Conservation (phyloP, 2,113 vertebrate species). For the Dermatemys mawii region DNA sequence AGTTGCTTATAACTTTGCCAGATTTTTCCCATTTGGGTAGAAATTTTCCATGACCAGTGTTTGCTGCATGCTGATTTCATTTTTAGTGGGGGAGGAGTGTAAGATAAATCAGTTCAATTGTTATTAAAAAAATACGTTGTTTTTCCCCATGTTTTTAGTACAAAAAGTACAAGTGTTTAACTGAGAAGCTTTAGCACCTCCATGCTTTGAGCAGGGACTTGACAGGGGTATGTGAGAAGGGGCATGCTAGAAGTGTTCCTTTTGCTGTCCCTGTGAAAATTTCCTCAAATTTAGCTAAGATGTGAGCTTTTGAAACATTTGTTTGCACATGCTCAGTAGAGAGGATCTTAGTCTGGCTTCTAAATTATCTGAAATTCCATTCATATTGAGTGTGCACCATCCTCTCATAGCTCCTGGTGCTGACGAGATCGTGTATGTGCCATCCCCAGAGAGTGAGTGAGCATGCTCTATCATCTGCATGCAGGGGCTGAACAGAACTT, state of each 20-base stretch:
- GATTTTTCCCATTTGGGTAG: background rate
- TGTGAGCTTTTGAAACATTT: background rate
- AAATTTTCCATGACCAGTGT: background rate
- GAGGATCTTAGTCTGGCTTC: background rate
- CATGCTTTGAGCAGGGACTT: background rate
- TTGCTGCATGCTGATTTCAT: background rate
- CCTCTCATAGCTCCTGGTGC: background rate
- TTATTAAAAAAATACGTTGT: background rate
- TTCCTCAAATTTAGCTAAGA: background rate
- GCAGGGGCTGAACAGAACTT: background rate
- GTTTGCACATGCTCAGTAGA: background rate
- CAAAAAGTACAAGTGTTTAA: background rate
- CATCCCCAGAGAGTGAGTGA: background rate
- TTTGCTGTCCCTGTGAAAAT: background rate
- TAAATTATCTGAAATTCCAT: background rate
- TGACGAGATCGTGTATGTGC: background rate
- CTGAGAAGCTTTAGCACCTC: background rate
- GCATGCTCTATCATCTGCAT: background rate
- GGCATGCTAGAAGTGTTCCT: background rate
- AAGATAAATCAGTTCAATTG: background rate
- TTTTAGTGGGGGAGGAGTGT: background rate
- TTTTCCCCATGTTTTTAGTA: background rate
- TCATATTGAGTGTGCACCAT: background rate
- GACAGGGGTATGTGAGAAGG: background rate
- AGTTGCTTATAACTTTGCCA: background rate